A percentile compares a stretch with the other conserved stretches of the same genome.
Evolutionary conservation across 92 coral and sea anemone genomes (phyloP).

Genomic region (Epizoanthus ramosus): DNA sequence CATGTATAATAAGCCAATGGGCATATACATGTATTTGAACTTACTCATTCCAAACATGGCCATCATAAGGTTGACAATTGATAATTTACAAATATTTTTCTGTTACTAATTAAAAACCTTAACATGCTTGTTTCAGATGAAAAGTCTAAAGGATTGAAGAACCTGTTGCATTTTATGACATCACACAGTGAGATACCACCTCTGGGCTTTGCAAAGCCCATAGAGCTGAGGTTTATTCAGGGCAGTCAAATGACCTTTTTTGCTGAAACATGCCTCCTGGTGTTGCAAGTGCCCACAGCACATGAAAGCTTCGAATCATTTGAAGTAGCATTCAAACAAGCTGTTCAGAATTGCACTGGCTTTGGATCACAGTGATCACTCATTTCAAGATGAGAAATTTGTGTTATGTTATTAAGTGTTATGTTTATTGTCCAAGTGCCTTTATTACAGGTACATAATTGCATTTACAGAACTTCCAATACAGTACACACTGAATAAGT

Average conservation of each 20-base stretch:
- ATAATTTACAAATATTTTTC: not conserved
- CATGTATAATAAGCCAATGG: no score
- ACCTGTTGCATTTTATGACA: slow-evolving; percentile 33
- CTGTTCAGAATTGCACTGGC: slow-evolving; percentile 21
- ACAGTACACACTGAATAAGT: no score
- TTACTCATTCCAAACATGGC: no score
- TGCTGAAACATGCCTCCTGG: slow-evolving; percentile 28
- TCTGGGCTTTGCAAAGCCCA: slow-evolving; percentile 9
- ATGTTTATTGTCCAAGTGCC: no score
- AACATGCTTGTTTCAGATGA: slow-evolving; percentile 11
- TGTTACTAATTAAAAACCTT: not conserved
- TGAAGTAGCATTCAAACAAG: slow-evolving; percentile 5
- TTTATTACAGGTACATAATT: no score
- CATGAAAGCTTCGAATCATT: slow-evolving; percentile 31
- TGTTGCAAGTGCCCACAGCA: slow-evolving; percentile 19
- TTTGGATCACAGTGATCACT: not conserved
- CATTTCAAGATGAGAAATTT: no score
- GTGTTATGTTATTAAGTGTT: no score
- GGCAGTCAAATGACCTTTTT: slow-evolving; percentile 28
- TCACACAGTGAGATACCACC: slow-evolving; percentile 17
- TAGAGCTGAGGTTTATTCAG: not conserved
- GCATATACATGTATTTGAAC: no score
- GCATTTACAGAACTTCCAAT: no score
- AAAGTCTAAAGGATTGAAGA: slow-evolving; percentile 20
- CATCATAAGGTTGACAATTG: no score